A percentile compares a stretch with the other conserved stretches of the same genome.
These are phyloP conservation scores for Staurois parvus DNA, from an alignment of 2,797 vertebrate species.

Conservation along the genomic window DNA sequence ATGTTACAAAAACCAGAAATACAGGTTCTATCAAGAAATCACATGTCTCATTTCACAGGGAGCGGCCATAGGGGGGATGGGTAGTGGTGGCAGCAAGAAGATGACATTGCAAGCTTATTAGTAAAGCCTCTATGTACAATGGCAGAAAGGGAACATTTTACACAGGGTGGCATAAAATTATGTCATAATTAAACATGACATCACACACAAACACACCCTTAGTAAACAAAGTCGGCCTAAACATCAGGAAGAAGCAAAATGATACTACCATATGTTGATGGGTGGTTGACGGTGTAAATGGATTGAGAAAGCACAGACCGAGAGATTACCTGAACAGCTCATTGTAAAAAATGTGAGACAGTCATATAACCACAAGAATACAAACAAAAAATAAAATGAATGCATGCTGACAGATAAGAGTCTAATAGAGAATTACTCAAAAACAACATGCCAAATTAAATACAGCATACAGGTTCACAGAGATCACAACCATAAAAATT, in stretches of 20 bases:
- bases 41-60: conserved; percentile 37
- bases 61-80: conserved; percentile 4
- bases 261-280: neutral
- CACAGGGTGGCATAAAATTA: conserved; percentile 15
- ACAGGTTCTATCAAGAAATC: conserved; percentile 36
- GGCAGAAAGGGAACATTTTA: neutral
- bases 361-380: neutral
- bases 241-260: neutral
- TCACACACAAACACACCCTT: conserved; percentile 20
- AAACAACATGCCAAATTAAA: too few relatives aligned
- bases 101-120: conserved; percentile 1
- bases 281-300: conserved; percentile 21
- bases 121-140: neutral
- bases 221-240: neutral
- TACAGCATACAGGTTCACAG: too few relatives aligned
- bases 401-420: too few relatives aligned
- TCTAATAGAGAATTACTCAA: too few relatives aligned
- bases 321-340: neutral
- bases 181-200: conserved; percentile 26
- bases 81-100: neutral
- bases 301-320: neutral
- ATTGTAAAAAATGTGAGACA: neutral
- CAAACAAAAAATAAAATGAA: too few relatives aligned
- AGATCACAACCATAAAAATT: too few relatives aligned
- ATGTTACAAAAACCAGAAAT: conserved; percentile 70